Evolutionary conservation across 2,888 invertebrate species (phyloP), one percentile per base, ranked within the genome.

Genomic region (Brassicogethes aeneus): DNA sequence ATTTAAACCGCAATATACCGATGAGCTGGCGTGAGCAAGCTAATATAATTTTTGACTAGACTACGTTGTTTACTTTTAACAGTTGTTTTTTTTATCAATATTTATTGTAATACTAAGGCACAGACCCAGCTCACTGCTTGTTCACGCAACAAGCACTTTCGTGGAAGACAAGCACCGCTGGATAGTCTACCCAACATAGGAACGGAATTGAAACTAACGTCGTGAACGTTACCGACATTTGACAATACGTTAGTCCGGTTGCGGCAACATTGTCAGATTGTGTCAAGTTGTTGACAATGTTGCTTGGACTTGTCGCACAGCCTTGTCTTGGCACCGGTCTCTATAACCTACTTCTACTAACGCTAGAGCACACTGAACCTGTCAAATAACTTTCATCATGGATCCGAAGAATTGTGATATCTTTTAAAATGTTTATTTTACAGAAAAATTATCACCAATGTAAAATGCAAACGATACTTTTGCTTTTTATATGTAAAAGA

Each of bases 41-140:
- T 64, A 61, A 58, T 57, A 61, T 60, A 61, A 57, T 58, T 50
- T 59, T 60, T 62, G 61, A 60, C 59, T 59, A 57, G 54, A 53
- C 64, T 66, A 65, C 56, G 52, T 66, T n/a, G n/a, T n/a, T n/a
- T n/a, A n/a, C n/a, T n/a, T n/a, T n/a, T n/a, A 66, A 64, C 62
- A 65, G 60, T 23, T 23, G 23, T n/a, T n/a, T n/a, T n/a, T n/a
- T n/a, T n/a, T 64, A 61, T 65, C 57, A 65, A 64, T 66, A 67
- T 69, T n/a, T 69, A 69, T 69, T 68, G 67, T 68, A 65, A 67
- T 67, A 66, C 68, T 69, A 69, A 69, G 69, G 69, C 69, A 69
- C 69, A 64, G 65, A 68, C 64, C 67, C 67, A 69, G 68, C 67
- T 67, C 65, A 64, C 61, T 66, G 66, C 67, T 66, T 65, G 63